Evolutionary conservation across 2,888 invertebrate species (phyloP).

Genomic region (Mesochorus sp.): DNA sequence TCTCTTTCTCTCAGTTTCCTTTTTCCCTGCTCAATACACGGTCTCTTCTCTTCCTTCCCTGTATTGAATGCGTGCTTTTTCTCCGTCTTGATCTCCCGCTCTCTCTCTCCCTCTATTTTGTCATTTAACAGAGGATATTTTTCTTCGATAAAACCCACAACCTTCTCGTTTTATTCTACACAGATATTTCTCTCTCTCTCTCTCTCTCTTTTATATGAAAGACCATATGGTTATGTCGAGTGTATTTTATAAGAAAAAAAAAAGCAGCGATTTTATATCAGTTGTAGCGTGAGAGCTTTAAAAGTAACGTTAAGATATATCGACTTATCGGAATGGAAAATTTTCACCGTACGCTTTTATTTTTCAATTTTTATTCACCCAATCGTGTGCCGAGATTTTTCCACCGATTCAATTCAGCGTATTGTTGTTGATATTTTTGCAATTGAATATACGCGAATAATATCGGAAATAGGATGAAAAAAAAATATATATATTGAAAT

Average conservation of each 20-base stretch:
- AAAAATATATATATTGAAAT: no score
- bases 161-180: slow-evolving; percentile 2
- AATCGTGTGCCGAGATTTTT: neutral
- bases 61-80: neutral
- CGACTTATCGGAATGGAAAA: neutral
- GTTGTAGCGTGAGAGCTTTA: slow-evolving; percentile 1
- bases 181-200: neutral
- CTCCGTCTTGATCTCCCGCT: slow-evolving; percentile 30
- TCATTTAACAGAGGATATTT: slow-evolving; percentile 46
- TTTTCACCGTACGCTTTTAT: no score
- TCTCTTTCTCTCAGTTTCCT: slow-evolving; percentile 14
- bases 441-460: no score
- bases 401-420: no score
- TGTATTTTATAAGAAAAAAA: slow-evolving; percentile 15
- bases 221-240: slow-evolving; percentile 4
- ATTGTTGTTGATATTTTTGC: no score
- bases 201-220: neutral
- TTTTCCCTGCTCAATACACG: neutral
- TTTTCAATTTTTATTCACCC: no score
- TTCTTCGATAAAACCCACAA: slow-evolving; percentile 46
- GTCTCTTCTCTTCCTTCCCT: no score
- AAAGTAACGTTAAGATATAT: neutral
- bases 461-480: no score
- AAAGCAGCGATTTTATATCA: slow-evolving; percentile 21
- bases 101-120: slow-evolving; percentile 16